These are phyloP conservation scores for Prunella strophiata DNA, from an alignment of 2,797 vertebrate genomes.

Conservation along the genomic window DNA sequence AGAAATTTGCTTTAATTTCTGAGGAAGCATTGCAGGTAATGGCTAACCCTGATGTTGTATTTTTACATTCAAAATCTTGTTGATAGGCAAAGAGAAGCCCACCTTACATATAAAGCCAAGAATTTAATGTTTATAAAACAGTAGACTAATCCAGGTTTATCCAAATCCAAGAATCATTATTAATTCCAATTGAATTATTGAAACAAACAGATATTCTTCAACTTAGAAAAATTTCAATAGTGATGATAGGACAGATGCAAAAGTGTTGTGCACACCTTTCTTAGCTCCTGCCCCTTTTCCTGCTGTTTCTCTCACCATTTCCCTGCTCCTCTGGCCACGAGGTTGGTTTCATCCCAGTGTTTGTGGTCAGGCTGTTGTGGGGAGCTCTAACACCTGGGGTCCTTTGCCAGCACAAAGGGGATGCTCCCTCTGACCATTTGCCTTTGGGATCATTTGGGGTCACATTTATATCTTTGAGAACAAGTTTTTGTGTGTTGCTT, in stretches of 20 bases:
- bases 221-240: no score
- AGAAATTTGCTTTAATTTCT: neutral
- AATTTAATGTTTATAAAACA: neutral
- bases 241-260: no score
- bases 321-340: neutral
- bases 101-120: neutral
- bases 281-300: neutral
- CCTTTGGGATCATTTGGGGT: no score
- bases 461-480: accelerated
- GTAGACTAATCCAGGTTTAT: neutral
- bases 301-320: neutral
- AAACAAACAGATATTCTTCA: neutral
- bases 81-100: neutral
- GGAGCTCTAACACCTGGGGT: neutral
- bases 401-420: accelerated
- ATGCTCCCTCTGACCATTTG: accelerated
- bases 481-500: accelerated
- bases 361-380: neutral
- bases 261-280: neutral
- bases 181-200: neutral
- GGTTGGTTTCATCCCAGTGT: no score
- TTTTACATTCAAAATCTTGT: neutral
- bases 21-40: neutral
- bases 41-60: neutral
- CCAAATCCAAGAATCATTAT: neutral